These are phyloP conservation scores for Xylophagus ater DNA, from an alignment of 2,888 invertebrate species.

Conservation along the genomic window DNA sequence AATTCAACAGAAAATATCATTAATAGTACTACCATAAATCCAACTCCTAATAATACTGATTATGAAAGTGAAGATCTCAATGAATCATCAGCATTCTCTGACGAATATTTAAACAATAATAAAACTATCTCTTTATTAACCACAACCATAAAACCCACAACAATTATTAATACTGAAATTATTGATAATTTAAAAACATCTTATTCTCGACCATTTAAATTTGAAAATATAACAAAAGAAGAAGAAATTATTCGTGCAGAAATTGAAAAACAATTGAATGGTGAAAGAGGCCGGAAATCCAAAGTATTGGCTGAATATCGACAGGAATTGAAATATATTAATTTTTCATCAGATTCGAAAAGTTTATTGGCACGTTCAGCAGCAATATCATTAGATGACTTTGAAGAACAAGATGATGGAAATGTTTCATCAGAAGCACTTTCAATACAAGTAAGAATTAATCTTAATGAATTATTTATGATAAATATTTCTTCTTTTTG, in stretches of 20 bases:
- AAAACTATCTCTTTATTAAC: no score
- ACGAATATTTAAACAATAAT: no score
- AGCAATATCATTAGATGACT: conserved; percentile 19
- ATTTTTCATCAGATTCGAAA: conserved; percentile 31
- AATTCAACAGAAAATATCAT: no score
- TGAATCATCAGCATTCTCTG: no score
- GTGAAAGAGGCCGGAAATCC: conserved; percentile 31
- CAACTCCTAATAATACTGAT: no score
- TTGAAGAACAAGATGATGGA: conserved; percentile 26
- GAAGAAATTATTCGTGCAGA: conserved; percentile 18
- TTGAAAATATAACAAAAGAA: conserved; percentile 33
- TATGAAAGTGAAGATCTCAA: no score
- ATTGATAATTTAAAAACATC: no score
- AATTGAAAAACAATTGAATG: conserved; percentile 14
- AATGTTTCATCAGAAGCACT: conserved; percentile 35
- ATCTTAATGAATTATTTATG: conserved; percentile 3
- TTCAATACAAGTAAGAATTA: conserved; percentile 23
- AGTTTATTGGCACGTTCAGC: conserved; percentile 33
- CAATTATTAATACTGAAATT: no score
- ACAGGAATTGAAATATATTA: conserved; percentile 30
- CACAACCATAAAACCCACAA: no score
- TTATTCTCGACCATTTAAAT: conserved; percentile 3
- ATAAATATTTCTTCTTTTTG: conserved; percentile 4
- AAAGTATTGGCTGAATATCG: conserved; percentile 34
- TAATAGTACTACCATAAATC: no score